Evolutionary conservation across 2,888 invertebrate genomes (phyloP).

Genomic region (Zonitis immaculata): DNA sequence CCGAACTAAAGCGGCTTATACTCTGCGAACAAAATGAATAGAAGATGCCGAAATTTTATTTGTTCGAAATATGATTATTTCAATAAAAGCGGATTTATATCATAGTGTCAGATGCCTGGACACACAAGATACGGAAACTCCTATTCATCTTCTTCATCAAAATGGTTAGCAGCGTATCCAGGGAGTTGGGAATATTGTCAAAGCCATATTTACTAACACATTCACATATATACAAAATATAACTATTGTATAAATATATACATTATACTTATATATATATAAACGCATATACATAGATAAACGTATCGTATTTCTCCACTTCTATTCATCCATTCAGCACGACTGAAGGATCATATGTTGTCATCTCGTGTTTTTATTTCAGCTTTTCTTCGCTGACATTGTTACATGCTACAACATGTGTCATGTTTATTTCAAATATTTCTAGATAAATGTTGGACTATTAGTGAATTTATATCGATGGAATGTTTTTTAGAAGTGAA

Average conservation of each 20-base stretch:
- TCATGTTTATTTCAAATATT: background rate
- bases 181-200: conserved; percentile 2
- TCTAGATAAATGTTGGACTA: background rate
- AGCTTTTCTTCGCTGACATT: background rate
- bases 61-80: background rate
- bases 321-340: conserved; percentile 2
- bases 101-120: conserved; percentile 1
- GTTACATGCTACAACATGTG: background rate
- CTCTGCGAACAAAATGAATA: background rate
- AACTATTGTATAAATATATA: background rate
- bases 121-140: conserved; percentile 4
- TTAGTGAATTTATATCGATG: too few species aligned
- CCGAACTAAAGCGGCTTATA: too few species aligned
- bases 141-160: conserved; percentile 8
- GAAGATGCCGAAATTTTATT: background rate
- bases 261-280: background rate
- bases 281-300: background rate
- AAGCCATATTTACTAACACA: background rate
- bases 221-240: background rate
- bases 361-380: background rate
- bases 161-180: background rate
- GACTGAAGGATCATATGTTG: background rate
- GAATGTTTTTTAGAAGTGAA: too few species aligned
- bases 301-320: conserved; percentile 3
- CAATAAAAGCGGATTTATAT: background rate